These are phyloP conservation scores for Sialia sialis DNA, from an alignment of 2,113 vertebrate species.

Conservation along the genomic window DNA sequence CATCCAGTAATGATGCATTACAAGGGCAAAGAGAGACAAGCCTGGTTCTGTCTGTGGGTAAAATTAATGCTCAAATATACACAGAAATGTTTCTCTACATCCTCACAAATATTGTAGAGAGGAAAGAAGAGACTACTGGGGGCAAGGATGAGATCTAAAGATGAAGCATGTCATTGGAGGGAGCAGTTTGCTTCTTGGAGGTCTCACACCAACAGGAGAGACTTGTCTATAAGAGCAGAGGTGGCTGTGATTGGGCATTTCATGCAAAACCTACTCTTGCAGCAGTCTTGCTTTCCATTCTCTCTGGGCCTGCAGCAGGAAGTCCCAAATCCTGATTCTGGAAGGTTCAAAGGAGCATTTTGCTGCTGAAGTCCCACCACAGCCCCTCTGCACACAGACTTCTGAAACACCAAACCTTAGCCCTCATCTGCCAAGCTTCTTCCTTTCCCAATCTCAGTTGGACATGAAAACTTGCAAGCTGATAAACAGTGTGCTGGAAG, in stretches of 20 bases:
- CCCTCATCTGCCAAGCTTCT: constrained; percentile 23
- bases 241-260: background rate
- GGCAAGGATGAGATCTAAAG: background rate
- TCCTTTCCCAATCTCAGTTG: constrained; percentile 47
- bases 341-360: constrained; percentile 29
- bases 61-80: background rate
- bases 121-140: background rate
- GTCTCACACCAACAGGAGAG: background rate
- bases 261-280: constrained; percentile 29
- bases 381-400: background rate
- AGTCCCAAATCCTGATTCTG: background rate
- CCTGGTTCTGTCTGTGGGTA: background rate
- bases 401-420: background rate
- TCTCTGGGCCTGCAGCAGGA: constrained; percentile 26
- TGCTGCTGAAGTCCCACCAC: constrained; percentile 39
- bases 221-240: background rate
- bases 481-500: constrained; percentile 9
- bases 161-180: background rate
- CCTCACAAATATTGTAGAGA: background rate
- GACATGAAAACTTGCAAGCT: constrained; percentile 11
- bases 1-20: background rate
- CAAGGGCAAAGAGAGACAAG: background rate
- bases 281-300: constrained; percentile 6
- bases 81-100: background rate
- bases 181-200: background rate